Evolutionary conservation across 2,113 vertebrate genomes (phyloP), one percentile per base, ranked within the genome.

Genomic region (Gnathonemus longibarbis): DNA sequence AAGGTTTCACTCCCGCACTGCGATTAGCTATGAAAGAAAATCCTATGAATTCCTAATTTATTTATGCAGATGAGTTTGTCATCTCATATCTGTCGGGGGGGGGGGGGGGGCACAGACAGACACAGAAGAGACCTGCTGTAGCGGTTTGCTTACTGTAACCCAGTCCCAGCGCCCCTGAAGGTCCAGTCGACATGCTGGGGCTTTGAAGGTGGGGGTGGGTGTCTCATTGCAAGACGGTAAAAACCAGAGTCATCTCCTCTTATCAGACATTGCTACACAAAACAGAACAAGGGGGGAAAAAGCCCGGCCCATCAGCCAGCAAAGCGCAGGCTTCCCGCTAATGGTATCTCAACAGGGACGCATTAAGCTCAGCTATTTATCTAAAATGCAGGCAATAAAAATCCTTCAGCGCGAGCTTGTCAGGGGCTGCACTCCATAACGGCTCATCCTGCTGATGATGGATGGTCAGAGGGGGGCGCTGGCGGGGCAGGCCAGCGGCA

Each of bases 1-100:
- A 98, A 98, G 98, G 97, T 98, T 98, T 95, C 97, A 97, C 97
- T 97, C 96, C 96, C 95, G 94, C 96, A 93, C 95, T 94, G 96
- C 99, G 98, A 99, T 99, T 99, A 99, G 98, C 98, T 97, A 90
- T 95, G 97, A 98, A 96, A 95, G 94, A 96, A 97, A 98, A 98
- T 97, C 95, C 96, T 97, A 96, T 97, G 97, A 98, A 99, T 98
- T 98, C 96, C 96, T 98, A 98, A 99, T 99, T 98, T 97, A 97
- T 97, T 98, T 98, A 99, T 99, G 98, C 97, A 99, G 99, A 99
- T 98, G 94, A 97, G 96, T 96, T 24, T 98, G 97, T 98, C 98
- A 97, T 97, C 96, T 96, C 97, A 95, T 97, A 99, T 98, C 97
- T 95, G 95, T 95, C 92, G 92, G 92, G 94, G 92, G 90, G 90